Evolutionary conservation across 2,113 vertebrate genomes (phyloP), one percentile per base, ranked within the genome.

Genomic region (Lontra canadensis): DNA sequence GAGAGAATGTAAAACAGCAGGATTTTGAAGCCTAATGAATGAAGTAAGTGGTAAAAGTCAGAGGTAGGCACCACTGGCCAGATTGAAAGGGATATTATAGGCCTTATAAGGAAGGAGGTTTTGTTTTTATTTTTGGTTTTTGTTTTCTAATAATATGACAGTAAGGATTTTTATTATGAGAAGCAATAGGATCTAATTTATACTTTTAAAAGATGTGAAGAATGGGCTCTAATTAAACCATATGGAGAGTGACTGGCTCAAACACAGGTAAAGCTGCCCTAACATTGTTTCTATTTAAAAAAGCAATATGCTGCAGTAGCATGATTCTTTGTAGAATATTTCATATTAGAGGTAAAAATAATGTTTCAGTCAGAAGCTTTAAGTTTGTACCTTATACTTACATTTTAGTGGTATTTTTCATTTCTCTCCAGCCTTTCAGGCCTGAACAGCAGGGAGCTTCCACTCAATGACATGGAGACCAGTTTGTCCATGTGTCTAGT

Each of bases 281-380:
- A 57, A 26, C 18, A 17, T 18, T 79, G n/a, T 12, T 88, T 94
- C 36, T 89, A 39, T 29, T 57, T 67, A 47, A 92, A 92, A 55
- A 83, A 31, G 12, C 2, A 34, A 5, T 55, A 4, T 85, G 36
- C 9, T 49, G 17, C 63, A 52, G 6, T 61, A 11, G 0, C 23
- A 39, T 65, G 39, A 80, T 80, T 95, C 34, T 39, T 80, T 81
- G 23, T 21, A 93, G n/a, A 88, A 61, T 88, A 11, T 87, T 92
- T 79, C 31, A 31, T 42, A 63, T 36, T 52, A 86, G 25, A 73
- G 3, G 0, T n/a, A 49, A 52, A 63, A 63, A 25, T 74, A 69
- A 61, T 34, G 36, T 85, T 95, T 80, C 25, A 76, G 10, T 31
- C 31, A 86, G 36, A 96, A 92, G 4, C 2, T 34, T 1, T 10